Conservation (phyloP, 2,797 vertebrate species). For the Pantherophis alleghaniensis region DNA sequence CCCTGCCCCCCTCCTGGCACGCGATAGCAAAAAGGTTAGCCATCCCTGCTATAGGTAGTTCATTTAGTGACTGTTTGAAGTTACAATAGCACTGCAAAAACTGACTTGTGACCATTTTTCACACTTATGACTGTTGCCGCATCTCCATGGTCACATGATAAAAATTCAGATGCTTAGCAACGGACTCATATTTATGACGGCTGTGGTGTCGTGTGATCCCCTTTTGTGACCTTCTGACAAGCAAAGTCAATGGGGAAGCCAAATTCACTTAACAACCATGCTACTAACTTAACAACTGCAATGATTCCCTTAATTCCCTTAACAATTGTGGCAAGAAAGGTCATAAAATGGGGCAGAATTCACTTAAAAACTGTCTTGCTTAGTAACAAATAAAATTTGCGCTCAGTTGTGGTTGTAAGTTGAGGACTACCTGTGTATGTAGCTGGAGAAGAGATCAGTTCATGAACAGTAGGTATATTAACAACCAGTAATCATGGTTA, state of each 20-base stretch:
- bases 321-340: background rate
- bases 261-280: background rate
- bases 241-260: background rate
- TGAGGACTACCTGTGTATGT: background rate
- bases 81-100: background rate
- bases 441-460: background rate
- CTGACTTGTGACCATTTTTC: background rate
- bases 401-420: background rate
- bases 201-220: background rate
- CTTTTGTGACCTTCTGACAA: background rate
- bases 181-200: background rate
- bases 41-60: background rate
- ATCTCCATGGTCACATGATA: background rate
- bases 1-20: too few relatives aligned
- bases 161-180: background rate
- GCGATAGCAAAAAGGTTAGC: too few relatives aligned
- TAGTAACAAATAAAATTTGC: background rate
- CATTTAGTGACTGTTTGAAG: background rate
- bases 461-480: background rate
- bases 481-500: background rate
- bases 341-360: background rate
- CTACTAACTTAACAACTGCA: background rate
- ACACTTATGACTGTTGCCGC: background rate
- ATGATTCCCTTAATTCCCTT: background rate
- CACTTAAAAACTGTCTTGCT: background rate